Evolutionary conservation across 2,888 invertebrate species (phyloP).

Genomic region (Eumerus sabulonum): DNA sequence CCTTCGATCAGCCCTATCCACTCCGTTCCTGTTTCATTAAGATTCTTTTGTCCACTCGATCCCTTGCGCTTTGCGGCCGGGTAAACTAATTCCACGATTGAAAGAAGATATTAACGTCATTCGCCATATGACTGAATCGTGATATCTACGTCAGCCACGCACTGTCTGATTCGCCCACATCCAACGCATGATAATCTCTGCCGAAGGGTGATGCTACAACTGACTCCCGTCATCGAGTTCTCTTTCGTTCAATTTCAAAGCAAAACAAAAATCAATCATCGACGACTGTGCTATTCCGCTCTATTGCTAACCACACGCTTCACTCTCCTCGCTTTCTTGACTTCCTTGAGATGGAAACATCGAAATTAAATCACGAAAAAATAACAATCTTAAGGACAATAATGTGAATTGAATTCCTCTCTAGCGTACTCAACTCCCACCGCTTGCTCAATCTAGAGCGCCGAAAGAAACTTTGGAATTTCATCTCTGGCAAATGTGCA

Average conservation of each 20-base stretch:
- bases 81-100: slow-evolving; percentile 16
- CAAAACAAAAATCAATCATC: slow-evolving; percentile 68
- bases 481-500: slow-evolving; percentile 48
- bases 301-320: slow-evolving; percentile 48
- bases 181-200: neutral
- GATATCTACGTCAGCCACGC: slow-evolving; percentile 29
- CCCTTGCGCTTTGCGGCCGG: no score
- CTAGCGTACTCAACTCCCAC: slow-evolving; percentile 28
- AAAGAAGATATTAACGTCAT: slow-evolving; percentile 58
- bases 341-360: slow-evolving; percentile 21
- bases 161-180: slow-evolving; percentile 4
- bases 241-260: slow-evolving; percentile 62
- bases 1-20: no score
- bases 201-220: neutral
- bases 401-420: slow-evolving; percentile 65
- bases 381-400: slow-evolving; percentile 69
- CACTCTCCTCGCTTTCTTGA: neutral
- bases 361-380: slow-evolving; percentile 66
- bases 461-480: slow-evolving; percentile 1
- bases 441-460: slow-evolving; percentile 37
- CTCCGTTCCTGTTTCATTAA: no score
- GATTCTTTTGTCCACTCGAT: no score
- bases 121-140: slow-evolving; percentile 39
- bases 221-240: neutral
- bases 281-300: slow-evolving; percentile 66